Conservation (phyloP, 1,140 invertebrate genomes). For the Drosophila eugracilis region DNA sequence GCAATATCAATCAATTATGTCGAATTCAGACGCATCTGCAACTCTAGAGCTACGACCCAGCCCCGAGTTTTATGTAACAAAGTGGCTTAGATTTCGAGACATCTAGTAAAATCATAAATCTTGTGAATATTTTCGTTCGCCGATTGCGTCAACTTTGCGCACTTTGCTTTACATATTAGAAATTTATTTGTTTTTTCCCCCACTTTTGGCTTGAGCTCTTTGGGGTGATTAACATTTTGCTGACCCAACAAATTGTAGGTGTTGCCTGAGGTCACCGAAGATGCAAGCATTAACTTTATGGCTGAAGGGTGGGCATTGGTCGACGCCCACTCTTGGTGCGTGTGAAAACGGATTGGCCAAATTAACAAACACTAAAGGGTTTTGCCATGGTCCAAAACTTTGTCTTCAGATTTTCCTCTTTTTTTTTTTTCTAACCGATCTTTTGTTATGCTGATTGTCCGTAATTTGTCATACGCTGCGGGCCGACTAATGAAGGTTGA, state of each 20-base stretch:
- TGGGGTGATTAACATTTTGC: constrained; percentile 68
- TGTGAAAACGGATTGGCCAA: constrained; percentile 71
- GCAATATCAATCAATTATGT: constrained; percentile 70
- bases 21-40: constrained; percentile 26
- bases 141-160: constrained; percentile 64
- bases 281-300: constrained; percentile 10
- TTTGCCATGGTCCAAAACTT: constrained; percentile 26
- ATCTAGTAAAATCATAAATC: constrained; percentile 77
- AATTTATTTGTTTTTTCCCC: constrained; percentile 13
- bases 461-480: constrained; percentile 64
- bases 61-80: constrained; percentile 66
- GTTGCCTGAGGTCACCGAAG: constrained; percentile 21
- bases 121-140: constrained; percentile 63
- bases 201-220: constrained; percentile 35
- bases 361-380: constrained; percentile 61
- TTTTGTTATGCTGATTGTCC: constrained; percentile 65
- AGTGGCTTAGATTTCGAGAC: constrained; percentile 66
- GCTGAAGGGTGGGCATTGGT: background rate
- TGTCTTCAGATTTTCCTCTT: constrained; percentile 33
- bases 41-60: constrained; percentile 25
- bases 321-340: constrained; percentile 68
- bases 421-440: constrained; percentile 57
- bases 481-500: constrained; percentile 46
- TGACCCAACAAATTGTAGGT: constrained; percentile 57
- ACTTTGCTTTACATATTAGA: constrained; percentile 70